Base-by-base conservation (phyloP, 2,888 invertebrate species). In the Notocelia uddmanniana region DNA sequence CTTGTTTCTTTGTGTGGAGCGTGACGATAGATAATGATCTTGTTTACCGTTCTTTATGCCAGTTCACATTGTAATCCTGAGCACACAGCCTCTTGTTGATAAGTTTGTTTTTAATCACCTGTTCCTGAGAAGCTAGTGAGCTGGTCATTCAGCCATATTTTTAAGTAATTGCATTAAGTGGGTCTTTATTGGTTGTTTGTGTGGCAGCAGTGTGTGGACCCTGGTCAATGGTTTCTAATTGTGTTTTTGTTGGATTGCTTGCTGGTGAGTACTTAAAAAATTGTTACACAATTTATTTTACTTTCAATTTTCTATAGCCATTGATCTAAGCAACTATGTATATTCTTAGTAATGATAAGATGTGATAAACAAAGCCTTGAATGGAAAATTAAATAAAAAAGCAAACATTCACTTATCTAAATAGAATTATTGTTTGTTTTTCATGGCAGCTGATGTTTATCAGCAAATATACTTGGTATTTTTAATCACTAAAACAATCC, bases 1-100 rank as follows among this genome's bases (percentile, higher is more conserved):
- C 82, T 85, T 84, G 86, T 89, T 90, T 87, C 92, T 92, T 93
- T 92, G 92, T 92, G 90, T 88, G 86, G 85, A 72, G 82, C 80
- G 83, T 81, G 82, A 83, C 82, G 87, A 86, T 88, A 87, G 91
- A 92, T 93, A 91, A 90, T 81, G 80, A 78, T 83, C 83, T 87
- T 91, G 89, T 91, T 89, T 91, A 90, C 85, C 83, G 85, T 85
- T 84, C 79, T 78, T 83, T 81, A 85, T 80, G 81, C 81, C 81
- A 80, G 75, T 83, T 76, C 78, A 78, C 79, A 80, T 86, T 78
- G 81, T 85, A 82, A 78, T 77, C 81, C 79, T 80, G 77, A 77
- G 79, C 79, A 78, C 74, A 78, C 78, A 75, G 75, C 69, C 76
- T 76, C 57, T 75, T 78, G 74, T 74, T 78, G 66, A 75, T 77